Evolutionary conservation across 2,888 invertebrate species (phyloP), one percentile per base, ranked within the genome.

Genomic region (Eupithecia vulgata): DNA sequence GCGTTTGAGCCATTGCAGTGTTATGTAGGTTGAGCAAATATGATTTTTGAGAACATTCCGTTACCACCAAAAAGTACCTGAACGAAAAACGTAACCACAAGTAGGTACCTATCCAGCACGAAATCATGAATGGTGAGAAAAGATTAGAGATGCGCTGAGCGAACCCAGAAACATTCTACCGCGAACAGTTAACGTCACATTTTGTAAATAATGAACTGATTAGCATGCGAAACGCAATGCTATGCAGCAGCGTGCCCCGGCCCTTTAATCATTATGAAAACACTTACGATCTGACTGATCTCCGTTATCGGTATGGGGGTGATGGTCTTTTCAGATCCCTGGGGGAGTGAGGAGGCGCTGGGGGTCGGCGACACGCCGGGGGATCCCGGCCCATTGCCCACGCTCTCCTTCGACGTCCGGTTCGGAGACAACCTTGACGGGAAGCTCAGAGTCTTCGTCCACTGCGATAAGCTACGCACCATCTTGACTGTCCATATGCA

Each of bases 391-490:
- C 95, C 95, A 86, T 95, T 95, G 74, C 95, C 94, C 79, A 95
- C 95, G 91, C 95, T 95, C 88, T 97, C 97, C 92, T 97, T 97
- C 59, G 96, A 96, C 72, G 96, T 96, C 85, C 97, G 96, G 89
- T 97, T 97, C 21, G 97, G 97, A 75, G 97, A 97, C 87, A 97
- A 95, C 91, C 98, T 95, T 85, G 97, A 96, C 77, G 98, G 98
- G 91, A 98, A 98, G 95, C 97, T 98, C 88, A 98, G 95, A 82
- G 97, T 98, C 95, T 98, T 98, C 92, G 97, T 98, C 98, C 98
- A 98, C 95, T 97, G 97, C 77, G 97, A 96, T 87, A 98, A 95
- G 95, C 97, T 97, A 83, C 98, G 97, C 92, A 97, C 98, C 98
- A 98, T 98, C 88, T 94, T 95, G 90, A 87, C 84, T 85, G 92